Percentiles rank a stretch among this genome's conserved stretches.
phyloP scores from a whole-genome alignment of 2,113 vertebrate genomes.

The Synchiropus splendidus region DNA sequence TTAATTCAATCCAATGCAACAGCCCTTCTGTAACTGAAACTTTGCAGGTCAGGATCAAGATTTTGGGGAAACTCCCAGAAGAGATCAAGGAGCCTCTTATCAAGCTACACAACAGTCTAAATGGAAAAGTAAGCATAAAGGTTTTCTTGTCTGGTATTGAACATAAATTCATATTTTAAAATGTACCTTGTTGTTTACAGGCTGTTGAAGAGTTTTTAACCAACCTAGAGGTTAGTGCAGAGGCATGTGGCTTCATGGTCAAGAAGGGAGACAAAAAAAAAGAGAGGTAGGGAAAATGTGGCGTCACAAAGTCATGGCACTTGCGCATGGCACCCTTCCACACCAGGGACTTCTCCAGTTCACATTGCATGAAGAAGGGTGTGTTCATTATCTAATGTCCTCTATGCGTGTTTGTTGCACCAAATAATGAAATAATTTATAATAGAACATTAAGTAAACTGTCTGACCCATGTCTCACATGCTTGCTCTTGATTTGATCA shows the following conservation, averaged over 20 bases:
- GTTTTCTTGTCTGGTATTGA: no score
- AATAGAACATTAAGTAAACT: no score
- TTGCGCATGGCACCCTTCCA: no score
- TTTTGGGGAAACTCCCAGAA: constrained; percentile 81
- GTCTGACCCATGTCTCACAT: no score
- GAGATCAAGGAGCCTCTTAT: constrained; percentile 77
- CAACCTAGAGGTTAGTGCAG: constrained; percentile 74
- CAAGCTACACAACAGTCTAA: constrained; percentile 83
- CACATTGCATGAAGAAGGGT: no score
- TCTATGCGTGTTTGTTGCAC: background rate
- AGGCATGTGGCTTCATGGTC: constrained; percentile 84
- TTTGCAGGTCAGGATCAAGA: constrained; percentile 79
- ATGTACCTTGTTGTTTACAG: constrained; percentile 46
- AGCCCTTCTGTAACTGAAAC: background rate
- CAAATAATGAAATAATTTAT: no score
- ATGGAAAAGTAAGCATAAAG: constrained; percentile 76
- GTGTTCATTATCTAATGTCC: background rate
- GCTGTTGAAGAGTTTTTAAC: constrained; percentile 84
- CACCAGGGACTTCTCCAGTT: no score
- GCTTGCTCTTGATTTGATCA: no score
- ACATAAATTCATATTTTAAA: no score
- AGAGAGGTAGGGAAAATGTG: constrained; percentile 72
- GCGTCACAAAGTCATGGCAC: no score
- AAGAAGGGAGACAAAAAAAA: constrained; percentile 94
- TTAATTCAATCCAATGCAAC: background rate